Base-by-base conservation (phyloP, 2,797 vertebrate species). In the Diplodus sargus region DNA sequence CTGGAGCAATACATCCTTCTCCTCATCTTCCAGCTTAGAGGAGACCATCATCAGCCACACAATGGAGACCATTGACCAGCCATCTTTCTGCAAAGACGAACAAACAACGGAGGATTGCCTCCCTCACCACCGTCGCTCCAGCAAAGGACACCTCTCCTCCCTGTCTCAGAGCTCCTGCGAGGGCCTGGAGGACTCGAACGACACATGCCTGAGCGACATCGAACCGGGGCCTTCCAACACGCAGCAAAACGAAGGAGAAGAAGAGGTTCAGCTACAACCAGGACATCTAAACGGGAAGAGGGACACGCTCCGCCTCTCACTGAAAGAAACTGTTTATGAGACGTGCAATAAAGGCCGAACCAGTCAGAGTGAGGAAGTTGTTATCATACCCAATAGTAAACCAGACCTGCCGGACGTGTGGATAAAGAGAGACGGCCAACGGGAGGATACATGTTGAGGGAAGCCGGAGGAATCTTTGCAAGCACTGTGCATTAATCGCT, bases 381-480 rank as follows among this genome's bases (percentile, higher is more conserved):
- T 99, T 4, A 95, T 99, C 84, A 70, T 99, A 73, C 98, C 98
- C 11, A 99, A 99, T 93, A 99, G 98, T 91, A 97, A 97, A 74
- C 97, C 98, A 47, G 97, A 97, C 85, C 91, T 99, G 90, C 98
- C 98, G 0, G 97, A 99, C 0, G 96, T 99, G 16, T 99, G 98
- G 98, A 97, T 99, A 86, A 99, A 97, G 90, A 95, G 98, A 89
- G 94, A 91, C 0, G 93, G 93, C 60, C 86, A 91, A 58, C 86
- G 85, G 25, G 95, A 95, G 48, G 94, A 94, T 42, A 78, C 84
- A 25, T 94, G 94, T 52, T 95, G 85, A 95, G 85, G 25, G 75
- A 42, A 53, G 54, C 5, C 34, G 23, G 70, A 52, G 20, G 68
- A 62, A 68, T 77, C 56, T 75, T 64, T 72, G 30, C 58, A 74